phyloP scores from a whole-genome alignment of 2,888 invertebrate species.

The Drosophila seclusa region DNA sequence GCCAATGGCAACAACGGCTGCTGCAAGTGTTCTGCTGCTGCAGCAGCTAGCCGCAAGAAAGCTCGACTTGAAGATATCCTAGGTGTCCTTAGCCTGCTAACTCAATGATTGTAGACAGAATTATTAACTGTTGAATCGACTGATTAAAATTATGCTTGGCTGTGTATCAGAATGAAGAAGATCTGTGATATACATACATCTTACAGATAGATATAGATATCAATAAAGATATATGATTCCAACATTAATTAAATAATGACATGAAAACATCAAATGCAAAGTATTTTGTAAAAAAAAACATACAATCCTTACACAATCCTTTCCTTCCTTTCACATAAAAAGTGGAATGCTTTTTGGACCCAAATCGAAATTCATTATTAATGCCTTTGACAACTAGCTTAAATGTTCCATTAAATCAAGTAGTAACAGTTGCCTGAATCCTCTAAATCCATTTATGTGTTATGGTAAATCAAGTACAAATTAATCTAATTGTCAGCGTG shows the following conservation, averaged over 20 bases:
- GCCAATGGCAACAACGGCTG: slow-evolving; percentile 56
- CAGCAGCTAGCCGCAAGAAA: not conserved
- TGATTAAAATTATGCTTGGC: not conserved
- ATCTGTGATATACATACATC: not conserved
- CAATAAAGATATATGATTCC: not conserved
- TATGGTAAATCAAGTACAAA: not conserved
- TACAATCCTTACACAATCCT: not conserved
- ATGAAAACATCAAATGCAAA: not conserved
- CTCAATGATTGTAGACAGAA: too few species aligned
- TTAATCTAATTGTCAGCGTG: not conserved
- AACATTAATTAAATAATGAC: not conserved
- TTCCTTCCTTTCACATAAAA: too few species aligned
- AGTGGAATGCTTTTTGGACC: not conserved
- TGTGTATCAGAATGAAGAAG: not conserved
- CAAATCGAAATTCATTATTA: not conserved
- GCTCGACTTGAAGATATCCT: slow-evolving; percentile 25
- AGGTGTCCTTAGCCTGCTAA: not conserved
- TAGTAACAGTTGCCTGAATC: not conserved
- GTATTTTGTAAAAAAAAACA: not conserved
- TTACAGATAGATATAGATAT: not conserved
- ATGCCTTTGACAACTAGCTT: not conserved
- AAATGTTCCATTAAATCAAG: not conserved
- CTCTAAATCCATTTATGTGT: not conserved
- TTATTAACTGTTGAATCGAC: too few species aligned
- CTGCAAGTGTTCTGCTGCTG: slow-evolving; percentile 63